Percentiles rank a stretch among this genome's conserved stretches.
Conservation (phyloP, 2,888 invertebrate species). For the Lasioglossum calceatum region DNA sequence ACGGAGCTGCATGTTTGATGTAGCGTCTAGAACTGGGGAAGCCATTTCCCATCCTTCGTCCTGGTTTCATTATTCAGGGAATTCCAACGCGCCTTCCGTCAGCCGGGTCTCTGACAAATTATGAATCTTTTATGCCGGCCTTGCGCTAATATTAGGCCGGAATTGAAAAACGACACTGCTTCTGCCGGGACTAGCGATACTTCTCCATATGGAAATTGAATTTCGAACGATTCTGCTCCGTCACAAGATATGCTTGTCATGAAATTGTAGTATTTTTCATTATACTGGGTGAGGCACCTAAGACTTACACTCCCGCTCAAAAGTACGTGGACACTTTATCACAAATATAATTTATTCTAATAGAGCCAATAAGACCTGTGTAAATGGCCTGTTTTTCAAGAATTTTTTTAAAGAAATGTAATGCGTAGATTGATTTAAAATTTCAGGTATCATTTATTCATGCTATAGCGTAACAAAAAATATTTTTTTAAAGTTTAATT, state of each 20-base stretch:
- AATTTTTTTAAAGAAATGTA: no score
- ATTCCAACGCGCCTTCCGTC: slow-evolving; percentile 45
- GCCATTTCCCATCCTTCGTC: slow-evolving; percentile 54
- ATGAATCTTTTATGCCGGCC: slow-evolving; percentile 51
- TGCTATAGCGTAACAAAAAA: no score
- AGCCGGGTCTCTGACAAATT: slow-evolving; percentile 36
- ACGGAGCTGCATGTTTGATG: slow-evolving; percentile 53
- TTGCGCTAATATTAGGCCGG: not conserved
- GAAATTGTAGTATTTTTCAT: not conserved
- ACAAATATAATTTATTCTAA: no score
- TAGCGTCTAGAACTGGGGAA: slow-evolving; percentile 32
- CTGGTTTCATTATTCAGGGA: slow-evolving; percentile 64
- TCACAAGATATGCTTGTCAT: not conserved
- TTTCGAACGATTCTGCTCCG: not conserved
- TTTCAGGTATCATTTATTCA: no score
- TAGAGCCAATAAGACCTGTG: no score
- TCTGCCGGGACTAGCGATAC: not conserved
- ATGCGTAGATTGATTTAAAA: no score
- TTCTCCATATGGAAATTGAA: not conserved
- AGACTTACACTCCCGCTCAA: no score
- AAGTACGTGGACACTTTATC: no score
- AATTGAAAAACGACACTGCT: slow-evolving; percentile 7
- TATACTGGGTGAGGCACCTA: no score
- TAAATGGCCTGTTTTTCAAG: no score
- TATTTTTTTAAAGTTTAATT: no score